These are phyloP conservation scores for Dryoscopus gambensis DNA, from an alignment of 2,113 vertebrate genomes.

Conservation along the genomic window DNA sequence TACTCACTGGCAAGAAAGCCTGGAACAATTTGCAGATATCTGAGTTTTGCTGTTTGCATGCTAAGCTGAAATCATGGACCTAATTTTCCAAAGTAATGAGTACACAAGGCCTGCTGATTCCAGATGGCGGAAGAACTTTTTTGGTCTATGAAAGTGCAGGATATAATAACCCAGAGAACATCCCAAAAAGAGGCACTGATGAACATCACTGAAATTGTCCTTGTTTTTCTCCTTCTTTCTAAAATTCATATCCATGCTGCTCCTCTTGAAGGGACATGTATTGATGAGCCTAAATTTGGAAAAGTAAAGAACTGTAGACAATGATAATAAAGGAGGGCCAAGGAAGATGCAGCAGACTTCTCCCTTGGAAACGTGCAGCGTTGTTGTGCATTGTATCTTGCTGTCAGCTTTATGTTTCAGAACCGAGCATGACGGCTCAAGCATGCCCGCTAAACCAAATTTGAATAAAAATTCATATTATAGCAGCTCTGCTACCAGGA, in stretches of 20 bases:
- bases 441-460: background rate
- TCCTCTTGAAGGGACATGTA: rapidly evolving
- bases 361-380: background rate
- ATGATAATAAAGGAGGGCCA: background rate
- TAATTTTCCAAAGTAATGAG: background rate
- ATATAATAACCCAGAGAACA: background rate
- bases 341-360: background rate
- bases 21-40: background rate
- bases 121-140: background rate
- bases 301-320: background rate
- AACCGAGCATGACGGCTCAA: background rate
- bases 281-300: background rate
- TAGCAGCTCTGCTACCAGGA: background rate
- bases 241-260: background rate
- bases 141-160: background rate
- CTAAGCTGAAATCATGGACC: background rate
- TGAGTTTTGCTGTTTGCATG: background rate
- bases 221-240: background rate
- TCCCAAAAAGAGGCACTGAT: background rate
- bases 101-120: background rate
- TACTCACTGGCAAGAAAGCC: background rate
- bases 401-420: background rate
- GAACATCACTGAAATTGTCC: background rate
- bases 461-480: slow-evolving; percentile 25
- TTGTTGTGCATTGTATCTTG: background rate